Conservation (phyloP, 2,888 invertebrate genomes). For the Synergus itoensis region DNA sequence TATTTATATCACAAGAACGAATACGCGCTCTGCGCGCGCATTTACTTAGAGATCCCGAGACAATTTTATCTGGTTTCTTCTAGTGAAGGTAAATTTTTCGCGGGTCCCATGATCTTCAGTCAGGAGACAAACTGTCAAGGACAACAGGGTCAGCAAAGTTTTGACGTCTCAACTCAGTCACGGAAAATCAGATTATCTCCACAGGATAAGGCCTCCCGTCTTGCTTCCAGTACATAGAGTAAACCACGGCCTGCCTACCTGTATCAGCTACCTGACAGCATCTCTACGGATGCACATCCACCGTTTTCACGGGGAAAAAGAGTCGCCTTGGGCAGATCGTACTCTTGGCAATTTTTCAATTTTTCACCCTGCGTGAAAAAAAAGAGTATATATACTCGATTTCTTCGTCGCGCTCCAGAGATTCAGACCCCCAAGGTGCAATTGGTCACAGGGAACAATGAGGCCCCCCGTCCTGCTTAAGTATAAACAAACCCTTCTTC, state of each 20-base stretch:
- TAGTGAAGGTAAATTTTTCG: conserved; percentile 47
- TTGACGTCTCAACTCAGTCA: conserved; percentile 76
- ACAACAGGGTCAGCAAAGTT: conserved; percentile 58
- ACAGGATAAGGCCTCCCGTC: conserved; percentile 67
- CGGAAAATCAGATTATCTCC: conserved; percentile 74
- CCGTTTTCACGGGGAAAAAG: conserved; percentile 40
- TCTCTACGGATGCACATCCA: conserved; percentile 40
- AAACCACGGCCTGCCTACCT: conserved; percentile 44
- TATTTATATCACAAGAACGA: too few species aligned
- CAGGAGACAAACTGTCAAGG: conserved; percentile 60
- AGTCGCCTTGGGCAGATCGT: background rate
- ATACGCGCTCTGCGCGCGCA: too few species aligned
- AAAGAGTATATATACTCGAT: conserved; percentile 53
- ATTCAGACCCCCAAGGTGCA: conserved; percentile 63
- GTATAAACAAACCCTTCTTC: conserved; percentile 72
- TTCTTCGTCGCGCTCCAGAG: conserved; percentile 3
- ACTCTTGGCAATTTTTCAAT: conserved; percentile 28
- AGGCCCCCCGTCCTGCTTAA: conserved; percentile 62
- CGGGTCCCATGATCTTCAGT: conserved; percentile 41
- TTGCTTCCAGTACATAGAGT: conserved; percentile 2
- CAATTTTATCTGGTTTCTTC: conserved; percentile 27
- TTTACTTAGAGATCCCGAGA: too few species aligned
- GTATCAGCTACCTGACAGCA: conserved; percentile 47
- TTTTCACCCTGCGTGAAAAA: conserved; percentile 53
- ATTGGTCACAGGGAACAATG: conserved; percentile 72